Conservation (phyloP, 2,113 vertebrate species). For the Falcunculus frontatus region DNA sequence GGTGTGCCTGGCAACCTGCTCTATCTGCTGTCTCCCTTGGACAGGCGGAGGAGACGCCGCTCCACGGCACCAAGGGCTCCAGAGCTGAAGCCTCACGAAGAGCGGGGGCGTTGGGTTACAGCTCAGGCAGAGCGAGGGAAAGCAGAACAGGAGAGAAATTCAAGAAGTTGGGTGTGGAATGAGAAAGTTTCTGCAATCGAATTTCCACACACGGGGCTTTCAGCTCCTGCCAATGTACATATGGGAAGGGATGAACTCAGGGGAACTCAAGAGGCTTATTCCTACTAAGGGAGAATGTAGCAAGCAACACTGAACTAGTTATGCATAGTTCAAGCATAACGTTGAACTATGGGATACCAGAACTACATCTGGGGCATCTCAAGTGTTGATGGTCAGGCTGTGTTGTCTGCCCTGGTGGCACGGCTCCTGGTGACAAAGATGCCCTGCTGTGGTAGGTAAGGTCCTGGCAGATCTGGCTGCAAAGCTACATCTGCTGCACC, state of each 20-base stretch:
- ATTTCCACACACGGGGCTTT: background rate
- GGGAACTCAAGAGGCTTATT: background rate
- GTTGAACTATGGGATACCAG: background rate
- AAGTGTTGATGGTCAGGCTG: background rate
- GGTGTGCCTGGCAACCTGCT: background rate
- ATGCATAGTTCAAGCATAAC: no score
- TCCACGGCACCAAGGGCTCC: background rate
- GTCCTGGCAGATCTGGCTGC: background rate
- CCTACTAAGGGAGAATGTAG: background rate
- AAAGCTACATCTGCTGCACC: background rate
- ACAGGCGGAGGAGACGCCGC: background rate
- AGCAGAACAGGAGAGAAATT: conserved; percentile 36
- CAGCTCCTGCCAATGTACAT: conserved; percentile 44
- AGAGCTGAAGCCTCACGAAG: background rate
- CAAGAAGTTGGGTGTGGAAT: conserved; percentile 20
- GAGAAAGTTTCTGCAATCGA: conserved; percentile 15
- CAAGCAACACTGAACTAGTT: no score
- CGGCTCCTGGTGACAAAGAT: background rate
- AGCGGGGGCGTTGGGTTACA: background rate
- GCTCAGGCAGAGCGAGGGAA: background rate
- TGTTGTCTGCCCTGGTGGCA: background rate
- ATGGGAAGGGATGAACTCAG: background rate
- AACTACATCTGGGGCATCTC: background rate
- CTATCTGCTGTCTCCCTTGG: background rate
- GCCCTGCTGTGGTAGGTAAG: rapidly evolving